Evolutionary conservation across 2,113 vertebrate species (phyloP), one percentile per base, ranked within the genome.

Genomic region (Gallinago jamesoni): DNA sequence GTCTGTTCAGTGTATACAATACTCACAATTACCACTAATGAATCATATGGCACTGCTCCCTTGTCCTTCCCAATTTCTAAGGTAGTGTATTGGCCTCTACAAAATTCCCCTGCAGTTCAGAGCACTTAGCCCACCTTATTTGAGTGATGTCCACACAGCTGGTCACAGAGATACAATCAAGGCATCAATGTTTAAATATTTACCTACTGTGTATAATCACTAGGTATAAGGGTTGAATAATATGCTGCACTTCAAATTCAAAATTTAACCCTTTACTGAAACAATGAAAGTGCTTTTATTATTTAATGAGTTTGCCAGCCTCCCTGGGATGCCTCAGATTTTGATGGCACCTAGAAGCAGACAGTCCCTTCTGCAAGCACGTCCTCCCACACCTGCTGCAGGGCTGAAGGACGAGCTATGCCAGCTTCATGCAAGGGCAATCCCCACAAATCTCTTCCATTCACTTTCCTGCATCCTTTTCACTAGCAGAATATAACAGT

Each of bases 291-390:
- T 14, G 13, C 14, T n/a, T 35, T n/a, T 39, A 15, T 24, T 64
- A 28, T 75, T 52, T 43, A 72, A 75, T 21, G 41, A 39, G 6
- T 83, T 59, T 57, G 12, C 41, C 76, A 78, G 33, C 18, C 28
- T 41, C 1, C 3, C 4, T 12, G 24, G 14, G 17, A 15, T 59
- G 6, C 13, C 27, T 0, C 39, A 30, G 4, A n/a, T 30, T 33
- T 14, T 55, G 30, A 53, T 1, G 4, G 22, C 28, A 68, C 31
- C 19, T 13, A 19, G 78, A 69, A 52, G 80, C 7, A 66, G 75
- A 48, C 10, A 37, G 20, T 16, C 48, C 31, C 24, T 89, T 62
- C 52, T 53, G 14, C 9, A n/a, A 35, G 48, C 37, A 19, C 0
- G 0, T 10, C 56, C 12, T 59, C 35, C 48, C n/a, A 21, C 18